Conservation (phyloP, 2,113 vertebrate genomes). For the Deroptyus accipitrinus region DNA sequence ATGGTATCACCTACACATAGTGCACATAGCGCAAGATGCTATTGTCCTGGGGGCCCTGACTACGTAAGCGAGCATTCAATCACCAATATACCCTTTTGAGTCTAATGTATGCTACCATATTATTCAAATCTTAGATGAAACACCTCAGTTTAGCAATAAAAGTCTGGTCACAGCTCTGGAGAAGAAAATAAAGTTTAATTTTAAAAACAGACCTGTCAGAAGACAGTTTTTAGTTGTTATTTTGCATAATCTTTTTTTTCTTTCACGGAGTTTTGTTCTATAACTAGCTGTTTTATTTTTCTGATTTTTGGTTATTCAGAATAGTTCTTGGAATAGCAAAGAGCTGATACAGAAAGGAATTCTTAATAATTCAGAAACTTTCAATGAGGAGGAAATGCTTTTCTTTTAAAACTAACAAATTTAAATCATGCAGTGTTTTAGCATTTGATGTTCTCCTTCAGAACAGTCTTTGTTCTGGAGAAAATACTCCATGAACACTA, state of each 20-base stretch:
- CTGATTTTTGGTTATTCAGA: constrained; percentile 42
- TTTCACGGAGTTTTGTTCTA: constrained; percentile 42
- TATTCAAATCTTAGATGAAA: background rate
- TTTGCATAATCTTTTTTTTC: constrained; percentile 20
- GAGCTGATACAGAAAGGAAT: background rate
- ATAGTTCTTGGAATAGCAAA: constrained; percentile 49
- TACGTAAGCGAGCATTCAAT: background rate
- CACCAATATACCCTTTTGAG: background rate
- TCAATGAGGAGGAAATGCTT: constrained; percentile 1
- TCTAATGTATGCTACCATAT: background rate
- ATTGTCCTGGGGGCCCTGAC: background rate
- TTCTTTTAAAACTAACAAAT: constrained; percentile 19
- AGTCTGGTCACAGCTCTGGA: background rate
- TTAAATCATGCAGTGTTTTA: background rate
- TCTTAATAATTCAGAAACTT: background rate
- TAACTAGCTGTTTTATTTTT: constrained; percentile 37
- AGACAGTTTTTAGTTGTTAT: constrained; percentile 50
- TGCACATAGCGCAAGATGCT: background rate
- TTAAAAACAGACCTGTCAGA: constrained; percentile 33
- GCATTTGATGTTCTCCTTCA: constrained; percentile 12
- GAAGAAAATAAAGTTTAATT: constrained; percentile 32
- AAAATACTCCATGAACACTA: background rate
- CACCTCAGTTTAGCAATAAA: background rate
- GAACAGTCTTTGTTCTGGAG: background rate
- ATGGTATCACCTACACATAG: background rate